Evolutionary conservation across 1,140 invertebrate species (phyloP), one percentile per base, ranked within the genome.

Genomic region (Heliconius himera): DNA sequence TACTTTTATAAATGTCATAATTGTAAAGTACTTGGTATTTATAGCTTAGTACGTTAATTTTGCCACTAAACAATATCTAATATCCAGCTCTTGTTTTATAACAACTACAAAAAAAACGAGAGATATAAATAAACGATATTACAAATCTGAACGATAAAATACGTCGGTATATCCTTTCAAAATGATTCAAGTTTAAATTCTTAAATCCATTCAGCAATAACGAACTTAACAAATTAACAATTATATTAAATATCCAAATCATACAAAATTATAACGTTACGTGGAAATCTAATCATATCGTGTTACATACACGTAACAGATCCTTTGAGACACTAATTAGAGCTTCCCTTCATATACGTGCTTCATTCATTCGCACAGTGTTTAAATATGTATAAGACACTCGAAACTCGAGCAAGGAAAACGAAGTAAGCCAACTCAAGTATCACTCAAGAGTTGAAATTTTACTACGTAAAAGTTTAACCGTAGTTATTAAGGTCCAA

Each of bases 351-450:
- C 74, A 79, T 41, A 74, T 74, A 41, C 26, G 60, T 74, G 54
- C 72, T 77, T 81, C 36, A 73, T 60, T 74, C n/a, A 80, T 72
- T 81, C 73, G 41, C 81, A 82, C 75, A 51, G 36, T 79, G 22
- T 36, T 90, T 89, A 83, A 90, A 88, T 91, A 91, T 91, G 87
- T 89, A 91, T 89, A 88, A 87, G 84, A 73, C 78, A 76, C 81
- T 87, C 84, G 82, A 87, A 89, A 89, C 87, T 83, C 82, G 79
- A 77, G 74, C 36, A 74, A 84, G 83, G 80, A 81, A 83, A 87
- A 87, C 85, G 16, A 76, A 73, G 56, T 83, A 70, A 84, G 78
- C 74, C 56, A 87, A 88, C 83, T 83, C 83, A 84, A 86, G 88
- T 90, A 90, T 91, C 87, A 90, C 80, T 87, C 78, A 78, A 81